Percentiles rank a stretch among this genome's conserved stretches.
These are phyloP conservation scores for Gadus macrocephalus DNA, from an alignment of 2,113 vertebrate species.

Conservation along the genomic window DNA sequence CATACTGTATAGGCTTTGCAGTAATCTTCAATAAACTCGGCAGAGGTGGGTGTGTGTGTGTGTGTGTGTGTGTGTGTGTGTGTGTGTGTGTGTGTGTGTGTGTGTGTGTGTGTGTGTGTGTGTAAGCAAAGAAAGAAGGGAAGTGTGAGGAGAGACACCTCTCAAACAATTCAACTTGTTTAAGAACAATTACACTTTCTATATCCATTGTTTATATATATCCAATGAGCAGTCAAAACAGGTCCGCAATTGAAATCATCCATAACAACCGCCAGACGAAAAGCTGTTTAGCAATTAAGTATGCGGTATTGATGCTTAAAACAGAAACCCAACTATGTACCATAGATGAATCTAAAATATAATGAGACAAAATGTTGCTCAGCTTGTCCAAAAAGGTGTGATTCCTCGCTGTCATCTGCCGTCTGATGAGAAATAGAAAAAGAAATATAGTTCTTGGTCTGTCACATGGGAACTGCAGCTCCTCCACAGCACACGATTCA, in stretches of 20 bases:
- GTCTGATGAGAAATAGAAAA: slow-evolving; percentile 37
- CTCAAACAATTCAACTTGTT: too few species aligned
- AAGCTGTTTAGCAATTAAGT: slow-evolving; percentile 27
- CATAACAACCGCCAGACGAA: background rate
- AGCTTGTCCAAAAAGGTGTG: slow-evolving; percentile 36
- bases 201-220: too few species aligned
- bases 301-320: slow-evolving; percentile 37
- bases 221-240: too few species aligned
- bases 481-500: slow-evolving; percentile 39
- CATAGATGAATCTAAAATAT: slow-evolving; percentile 11
- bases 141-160: too few species aligned
- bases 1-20: slow-evolving; percentile 24
- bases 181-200: too few species aligned
- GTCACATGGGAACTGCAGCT: slow-evolving; percentile 48
- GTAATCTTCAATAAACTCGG: slow-evolving; percentile 37
- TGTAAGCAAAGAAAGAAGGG: too few species aligned
- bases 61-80: too few species aligned
- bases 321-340: slow-evolving; percentile 14
- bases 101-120: too few species aligned
- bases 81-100: too few species aligned
- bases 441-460: slow-evolving; percentile 54
- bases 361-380: slow-evolving; percentile 23
- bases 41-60: background rate
- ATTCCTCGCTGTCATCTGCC: slow-evolving; percentile 55
- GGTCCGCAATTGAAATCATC: background rate